Evolutionary conservation across 2,888 invertebrate species (phyloP).

Genomic region (Parnassius orleans): DNA sequence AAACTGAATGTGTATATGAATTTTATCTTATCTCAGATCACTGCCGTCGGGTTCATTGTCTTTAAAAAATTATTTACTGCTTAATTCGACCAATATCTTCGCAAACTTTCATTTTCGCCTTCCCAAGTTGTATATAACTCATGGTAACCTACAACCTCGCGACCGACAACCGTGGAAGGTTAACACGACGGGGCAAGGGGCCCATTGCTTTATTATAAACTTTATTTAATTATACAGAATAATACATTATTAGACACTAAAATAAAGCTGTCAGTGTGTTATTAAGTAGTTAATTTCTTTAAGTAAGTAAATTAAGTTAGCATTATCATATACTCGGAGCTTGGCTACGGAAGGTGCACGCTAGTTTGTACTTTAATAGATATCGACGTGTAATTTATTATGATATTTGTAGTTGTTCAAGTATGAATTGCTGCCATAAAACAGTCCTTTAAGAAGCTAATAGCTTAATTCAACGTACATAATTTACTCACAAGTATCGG

Average conservation of each 20-base stretch:
- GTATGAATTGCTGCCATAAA: constrained; percentile 31
- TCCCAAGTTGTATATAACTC: constrained; percentile 17
- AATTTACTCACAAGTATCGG: constrained; percentile 30
- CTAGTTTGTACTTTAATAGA: constrained; percentile 8
- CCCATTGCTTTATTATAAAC: constrained; percentile 22
- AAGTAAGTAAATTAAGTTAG: background rate
- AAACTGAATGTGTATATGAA: too few relatives aligned
- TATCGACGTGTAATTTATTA: constrained; percentile 8
- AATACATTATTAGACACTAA: constrained; percentile 31
- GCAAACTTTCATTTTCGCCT: constrained; percentile 25
- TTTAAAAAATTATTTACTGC: too few relatives aligned
- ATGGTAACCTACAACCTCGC: constrained; percentile 15
- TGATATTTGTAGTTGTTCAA: constrained; percentile 9
- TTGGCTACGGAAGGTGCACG: background rate
- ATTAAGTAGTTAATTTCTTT: constrained; percentile 22
- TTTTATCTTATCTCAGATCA: too few relatives aligned
- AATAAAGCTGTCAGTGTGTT: constrained; percentile 37
- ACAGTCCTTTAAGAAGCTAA: constrained; percentile 35
- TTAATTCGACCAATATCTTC: constrained; percentile 7
- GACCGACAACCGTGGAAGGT: constrained; percentile 21
- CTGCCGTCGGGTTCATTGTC: too few relatives aligned
- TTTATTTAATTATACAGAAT: constrained; percentile 31
- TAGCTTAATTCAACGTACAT: constrained; percentile 34
- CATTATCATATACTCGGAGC: constrained; percentile 28
- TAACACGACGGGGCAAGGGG: constrained; percentile 18